phyloP scores from a whole-genome alignment of 2,888 invertebrate species.

The Nymphalis c-album region DNA sequence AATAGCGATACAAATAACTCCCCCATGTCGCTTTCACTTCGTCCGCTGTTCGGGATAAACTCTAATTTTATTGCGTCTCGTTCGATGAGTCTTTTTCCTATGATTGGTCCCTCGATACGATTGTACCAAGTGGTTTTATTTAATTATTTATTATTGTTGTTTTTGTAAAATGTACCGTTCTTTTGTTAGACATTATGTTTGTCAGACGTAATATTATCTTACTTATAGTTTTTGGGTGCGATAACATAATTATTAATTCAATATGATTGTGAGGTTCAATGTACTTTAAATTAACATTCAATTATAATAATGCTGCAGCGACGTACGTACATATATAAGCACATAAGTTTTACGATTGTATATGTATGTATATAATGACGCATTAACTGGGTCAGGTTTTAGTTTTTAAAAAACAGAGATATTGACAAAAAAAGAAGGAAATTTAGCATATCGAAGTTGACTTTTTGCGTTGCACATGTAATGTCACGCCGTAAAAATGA shows the following conservation, averaged over 20 bases:
- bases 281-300: no score
- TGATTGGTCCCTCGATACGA: slow-evolving; percentile 40
- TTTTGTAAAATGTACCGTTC: neutral
- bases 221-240: no score
- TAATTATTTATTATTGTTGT: slow-evolving; percentile 16
- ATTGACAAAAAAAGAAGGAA: slow-evolving; percentile 24
- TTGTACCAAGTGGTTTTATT: slow-evolving; percentile 23
- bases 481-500: slow-evolving; percentile 64
- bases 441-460: slow-evolving; percentile 28
- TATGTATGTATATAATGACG: slow-evolving; percentile 7
- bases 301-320: neutral
- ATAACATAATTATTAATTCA: no score
- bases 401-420: slow-evolving; percentile 21
- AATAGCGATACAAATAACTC: slow-evolving; percentile 34
- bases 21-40: slow-evolving; percentile 68
- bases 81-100: slow-evolving; percentile 65
- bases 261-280: no score
- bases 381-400: slow-evolving; percentile 23
- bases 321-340: neutral
- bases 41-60: slow-evolving; percentile 63
- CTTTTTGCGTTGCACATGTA: slow-evolving; percentile 44
- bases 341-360: neutral
- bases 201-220: no score
- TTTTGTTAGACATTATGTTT: no score
- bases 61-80: slow-evolving; percentile 74